phyloP scores from a whole-genome alignment of 2,888 invertebrate species.

The Archaeoteleia sp. region DNA sequence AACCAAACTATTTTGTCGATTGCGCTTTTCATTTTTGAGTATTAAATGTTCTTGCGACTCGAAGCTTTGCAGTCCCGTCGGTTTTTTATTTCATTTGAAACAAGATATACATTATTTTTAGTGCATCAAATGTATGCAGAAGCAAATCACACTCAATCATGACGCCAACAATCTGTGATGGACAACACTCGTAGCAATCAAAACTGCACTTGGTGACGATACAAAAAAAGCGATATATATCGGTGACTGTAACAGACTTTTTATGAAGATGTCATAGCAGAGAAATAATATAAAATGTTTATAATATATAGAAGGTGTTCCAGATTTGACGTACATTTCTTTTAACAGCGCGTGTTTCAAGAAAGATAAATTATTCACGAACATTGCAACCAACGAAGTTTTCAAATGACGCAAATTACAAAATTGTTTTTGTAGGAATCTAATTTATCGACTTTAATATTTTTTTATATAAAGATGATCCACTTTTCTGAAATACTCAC shows the following conservation, averaged over 20 bases:
- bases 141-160: conserved; percentile 44
- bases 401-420: no score
- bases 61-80: not conserved
- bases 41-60: not conserved
- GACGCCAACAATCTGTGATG: conserved; percentile 47
- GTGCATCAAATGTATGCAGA: conserved; percentile 17
- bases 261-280: conserved; percentile 48
- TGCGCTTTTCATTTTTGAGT: not conserved
- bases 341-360: no score
- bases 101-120: conserved; percentile 15
- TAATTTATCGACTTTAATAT: no score
- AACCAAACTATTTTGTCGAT: no score
- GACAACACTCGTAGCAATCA: conserved; percentile 46
- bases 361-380: no score
- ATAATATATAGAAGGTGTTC: no score
- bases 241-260: conserved; percentile 71
- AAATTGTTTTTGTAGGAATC: no score
- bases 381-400: no score
- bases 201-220: conserved; percentile 67
- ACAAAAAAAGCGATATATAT: conserved; percentile 57
- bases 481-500: no score
- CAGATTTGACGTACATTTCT: conserved; percentile 60
- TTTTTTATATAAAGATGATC: no score
- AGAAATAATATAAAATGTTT: conserved; percentile 64
- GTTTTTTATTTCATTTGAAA: not conserved